Evolutionary conservation across 1,140 invertebrate species (phyloP).

Genomic region (Drosophila yakuba): DNA sequence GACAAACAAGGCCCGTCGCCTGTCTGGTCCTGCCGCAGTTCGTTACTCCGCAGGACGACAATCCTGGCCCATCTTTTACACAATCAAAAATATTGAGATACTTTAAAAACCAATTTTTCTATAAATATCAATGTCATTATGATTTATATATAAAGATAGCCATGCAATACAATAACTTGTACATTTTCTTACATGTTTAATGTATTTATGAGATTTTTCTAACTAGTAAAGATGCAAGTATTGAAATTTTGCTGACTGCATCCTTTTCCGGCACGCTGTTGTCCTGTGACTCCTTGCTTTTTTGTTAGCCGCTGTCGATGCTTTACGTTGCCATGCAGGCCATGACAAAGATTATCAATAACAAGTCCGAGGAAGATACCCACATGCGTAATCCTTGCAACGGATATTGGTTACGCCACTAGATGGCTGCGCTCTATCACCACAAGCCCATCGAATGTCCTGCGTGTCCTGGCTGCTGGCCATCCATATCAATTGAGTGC

Average conservation of each 20-base stretch:
- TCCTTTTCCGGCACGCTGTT: conserved; percentile 30
- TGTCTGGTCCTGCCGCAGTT: conserved; percentile 64
- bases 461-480: background rate
- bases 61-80: conserved; percentile 9
- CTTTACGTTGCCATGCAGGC: conserved; percentile 33
- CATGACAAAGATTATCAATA: conserved; percentile 80
- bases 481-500: conserved; percentile 33
- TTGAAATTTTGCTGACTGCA: background rate
- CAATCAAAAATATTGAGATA: background rate
- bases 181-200: no score
- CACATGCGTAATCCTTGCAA: conserved; percentile 49
- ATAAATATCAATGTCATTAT: no score
- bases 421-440: conserved; percentile 15
- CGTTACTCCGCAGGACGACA: conserved; percentile 61
- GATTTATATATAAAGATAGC: no score
- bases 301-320: conserved; percentile 39
- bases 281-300: conserved; percentile 41
- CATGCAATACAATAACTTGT: no score
- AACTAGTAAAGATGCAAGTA: no score
- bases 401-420: conserved; percentile 69
- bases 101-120: no score
- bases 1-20: conserved; percentile 71
- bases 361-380: conserved; percentile 51
- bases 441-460: conserved; percentile 4
- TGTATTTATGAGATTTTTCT: no score